Conservation (phyloP, 1,140 invertebrate species). For the Papilio helenus region DNA sequence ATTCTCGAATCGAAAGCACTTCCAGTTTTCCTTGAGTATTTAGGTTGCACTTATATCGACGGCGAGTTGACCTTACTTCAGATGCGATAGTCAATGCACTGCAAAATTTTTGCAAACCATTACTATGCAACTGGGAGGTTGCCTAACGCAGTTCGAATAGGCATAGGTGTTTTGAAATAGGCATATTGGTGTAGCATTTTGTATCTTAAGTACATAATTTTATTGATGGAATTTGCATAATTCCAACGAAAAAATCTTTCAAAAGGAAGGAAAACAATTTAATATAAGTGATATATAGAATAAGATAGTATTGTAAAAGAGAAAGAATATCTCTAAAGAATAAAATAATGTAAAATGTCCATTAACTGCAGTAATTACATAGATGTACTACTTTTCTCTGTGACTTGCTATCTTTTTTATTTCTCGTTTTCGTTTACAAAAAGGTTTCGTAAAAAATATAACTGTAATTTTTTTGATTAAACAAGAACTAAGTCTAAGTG, state of each 20-base stretch:
- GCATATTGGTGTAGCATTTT: neutral
- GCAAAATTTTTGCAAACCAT: slow-evolving; percentile 52
- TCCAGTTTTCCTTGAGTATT: slow-evolving; percentile 62
- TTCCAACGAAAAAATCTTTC: neutral
- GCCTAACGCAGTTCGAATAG: neutral
- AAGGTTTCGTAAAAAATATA: too few species aligned
- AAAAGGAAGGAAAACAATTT: too few species aligned
- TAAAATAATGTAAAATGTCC: too few species aligned
- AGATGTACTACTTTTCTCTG: neutral
- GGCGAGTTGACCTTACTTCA: slow-evolving; percentile 51
- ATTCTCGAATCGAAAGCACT: slow-evolving; percentile 58
- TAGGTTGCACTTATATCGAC: slow-evolving; percentile 55
- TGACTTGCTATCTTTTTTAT: neutral
- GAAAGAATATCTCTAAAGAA: too few species aligned
- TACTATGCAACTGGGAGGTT: slow-evolving; percentile 44
- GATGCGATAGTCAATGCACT: slow-evolving; percentile 59
- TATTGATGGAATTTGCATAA: neutral
- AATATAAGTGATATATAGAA: too few species aligned
- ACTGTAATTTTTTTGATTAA: too few species aligned
- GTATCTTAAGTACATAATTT: neutral
- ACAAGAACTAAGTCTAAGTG: too few species aligned
- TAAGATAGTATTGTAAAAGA: too few species aligned
- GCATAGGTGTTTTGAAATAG: neutral
- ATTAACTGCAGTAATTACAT: too few species aligned
- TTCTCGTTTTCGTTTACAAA: too few species aligned